Base-by-base conservation (phyloP, 2,113 vertebrate species). In the Cnemophilus loriae region DNA sequence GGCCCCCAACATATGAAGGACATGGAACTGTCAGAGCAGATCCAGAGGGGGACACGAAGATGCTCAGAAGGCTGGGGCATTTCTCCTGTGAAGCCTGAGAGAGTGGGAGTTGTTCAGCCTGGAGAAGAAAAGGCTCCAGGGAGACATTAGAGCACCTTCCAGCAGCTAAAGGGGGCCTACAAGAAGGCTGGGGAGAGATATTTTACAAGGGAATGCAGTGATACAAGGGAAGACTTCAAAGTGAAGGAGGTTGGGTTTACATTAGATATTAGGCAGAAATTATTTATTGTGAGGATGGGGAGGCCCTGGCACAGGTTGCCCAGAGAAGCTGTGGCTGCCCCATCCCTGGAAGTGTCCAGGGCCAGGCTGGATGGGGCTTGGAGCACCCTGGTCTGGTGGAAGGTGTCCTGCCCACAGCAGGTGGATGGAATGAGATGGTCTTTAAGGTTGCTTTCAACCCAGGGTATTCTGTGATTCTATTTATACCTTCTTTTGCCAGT, bases 1-100 rank as follows among this genome's bases (percentile, higher is more conserved):
- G 11, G 2, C 20, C 20, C 24, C 15, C 30, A 42, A 0, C 0
- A 5, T 11, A 10, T 32, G 24, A 41, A 63, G 13, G 30, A n/a
- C n/a, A 35, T 17, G 32, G 57, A 56, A 32, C 7, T 71, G 17
- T 7, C 50, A 49, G 32, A 64, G 26, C 42, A 80, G 50, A 26
- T 32, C 17, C 49, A 49, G 57, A 39, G 75, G 3, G 49, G 32
- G 17, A 28, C 49, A 88, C 1, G 2, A 32, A 49, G 57, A 18
- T 35, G 50, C 57, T 56, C 42, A 80, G 21, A 47, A 22, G 14
- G 50, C 35, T 88, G 41, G 41, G 32, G 6, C 13, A 41, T 2
- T 26, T 35, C 24, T 49, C 6, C n/a, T 32, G 9, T 26, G 30
- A 63, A 56, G 30, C 17, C 16, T 63, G 41, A 70, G 39, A 13